Percentiles rank a stretch among this genome's conserved stretches.
phyloP scores from a whole-genome alignment of 2,888 invertebrate genomes.

The Lingula anatina region DNA sequence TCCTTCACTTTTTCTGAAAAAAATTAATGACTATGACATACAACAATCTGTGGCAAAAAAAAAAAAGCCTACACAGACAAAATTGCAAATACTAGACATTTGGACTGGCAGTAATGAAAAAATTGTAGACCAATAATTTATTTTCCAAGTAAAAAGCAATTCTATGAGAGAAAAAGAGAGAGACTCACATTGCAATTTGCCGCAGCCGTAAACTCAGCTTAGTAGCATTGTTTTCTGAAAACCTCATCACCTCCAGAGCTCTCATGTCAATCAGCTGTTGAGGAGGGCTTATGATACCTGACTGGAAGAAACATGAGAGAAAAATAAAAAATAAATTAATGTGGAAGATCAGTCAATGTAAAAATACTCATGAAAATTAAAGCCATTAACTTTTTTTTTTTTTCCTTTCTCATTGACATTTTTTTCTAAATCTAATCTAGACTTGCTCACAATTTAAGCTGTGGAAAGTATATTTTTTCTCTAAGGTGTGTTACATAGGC shows the following conservation, averaged over 20 bases:
- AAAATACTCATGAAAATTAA: too few species aligned
- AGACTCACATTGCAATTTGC: conserved; percentile 48
- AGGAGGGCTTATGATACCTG: conserved; percentile 41
- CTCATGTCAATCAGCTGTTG: conserved; percentile 36
- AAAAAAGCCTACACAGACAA: neutral
- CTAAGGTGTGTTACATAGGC: too few species aligned
- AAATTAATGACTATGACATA: conserved; percentile 7
- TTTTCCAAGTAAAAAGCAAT: neutral
- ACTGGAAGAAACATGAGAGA: conserved; percentile 16
- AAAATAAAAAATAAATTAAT: neutral
- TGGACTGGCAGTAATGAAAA: neutral
- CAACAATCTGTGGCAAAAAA: neutral
- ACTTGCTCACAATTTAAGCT: too few species aligned
- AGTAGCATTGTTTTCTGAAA: conserved; percentile 47
- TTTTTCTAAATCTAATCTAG: too few species aligned
- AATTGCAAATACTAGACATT: neutral
- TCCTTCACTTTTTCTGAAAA: conserved; percentile 59
- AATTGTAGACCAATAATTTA: too few species aligned
- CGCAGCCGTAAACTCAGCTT: conserved; percentile 53
- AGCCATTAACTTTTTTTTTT: too few species aligned
- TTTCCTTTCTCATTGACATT: too few species aligned
- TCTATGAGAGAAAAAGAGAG: neutral
- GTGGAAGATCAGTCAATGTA: too few species aligned
- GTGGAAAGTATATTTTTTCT: too few species aligned
- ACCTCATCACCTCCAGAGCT: conserved; percentile 49